Conservation (phyloP, 2,888 invertebrate species). For the Deilephila elpenor region DNA sequence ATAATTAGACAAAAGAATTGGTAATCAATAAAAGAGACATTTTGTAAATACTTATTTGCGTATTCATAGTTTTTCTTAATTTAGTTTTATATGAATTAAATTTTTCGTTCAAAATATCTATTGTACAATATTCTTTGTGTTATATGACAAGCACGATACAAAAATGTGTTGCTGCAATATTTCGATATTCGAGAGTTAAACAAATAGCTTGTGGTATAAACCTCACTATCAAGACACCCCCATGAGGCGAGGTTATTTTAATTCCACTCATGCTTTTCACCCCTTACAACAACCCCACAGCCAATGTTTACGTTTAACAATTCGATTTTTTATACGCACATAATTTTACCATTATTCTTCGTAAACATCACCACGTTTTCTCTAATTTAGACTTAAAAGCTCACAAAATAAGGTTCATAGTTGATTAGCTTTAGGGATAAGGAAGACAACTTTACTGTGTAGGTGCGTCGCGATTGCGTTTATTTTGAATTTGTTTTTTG, state of each 20-base stretch:
- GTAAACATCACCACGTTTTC: neutral
- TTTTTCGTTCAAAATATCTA: no score
- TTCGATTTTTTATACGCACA: constrained; percentile 18
- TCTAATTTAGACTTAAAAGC: neutral
- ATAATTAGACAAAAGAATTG: no score
- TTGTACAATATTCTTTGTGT: no score
- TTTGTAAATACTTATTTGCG: no score
- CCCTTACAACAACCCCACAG: constrained; percentile 4
- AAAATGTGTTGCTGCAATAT: no score
- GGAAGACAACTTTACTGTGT: neutral
- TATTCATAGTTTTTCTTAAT: no score
- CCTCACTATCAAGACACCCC: neutral
- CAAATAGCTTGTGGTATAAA: neutral
- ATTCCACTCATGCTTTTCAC: neutral
- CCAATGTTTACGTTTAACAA: constrained; percentile 14
- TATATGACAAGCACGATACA: no score
- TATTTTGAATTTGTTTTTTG: constrained; percentile 15
- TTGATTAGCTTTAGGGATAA: neutral
- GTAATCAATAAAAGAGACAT: no score
- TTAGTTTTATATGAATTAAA: no score
- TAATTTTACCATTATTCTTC: constrained; percentile 22
- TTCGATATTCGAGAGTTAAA: neutral
- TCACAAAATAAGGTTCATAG: neutral
- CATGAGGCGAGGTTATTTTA: neutral
- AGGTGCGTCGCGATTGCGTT: constrained; percentile 8